Base-by-base conservation (phyloP, 2,888 invertebrate genomes). In the Calephelis perditalis region DNA sequence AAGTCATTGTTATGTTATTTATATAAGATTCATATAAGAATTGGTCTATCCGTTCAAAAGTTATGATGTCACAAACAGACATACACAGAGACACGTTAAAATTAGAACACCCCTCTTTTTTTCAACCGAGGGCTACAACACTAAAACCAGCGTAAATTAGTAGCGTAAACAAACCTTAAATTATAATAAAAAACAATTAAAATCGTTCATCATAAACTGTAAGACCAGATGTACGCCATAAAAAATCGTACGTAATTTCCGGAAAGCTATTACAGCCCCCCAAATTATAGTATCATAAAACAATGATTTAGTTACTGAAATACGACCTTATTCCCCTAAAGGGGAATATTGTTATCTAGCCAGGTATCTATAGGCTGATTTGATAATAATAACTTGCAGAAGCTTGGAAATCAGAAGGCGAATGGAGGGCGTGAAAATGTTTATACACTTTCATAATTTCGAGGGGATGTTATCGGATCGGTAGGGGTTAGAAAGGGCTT, bases 371-470 rank as follows among this genome's bases (percentile, higher is more conserved):
- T 85, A 83, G 74, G 79, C 79, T 89, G 88, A 89, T 90, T 90
- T 86, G 87, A 90, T 90, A 89, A 89, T 89, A 90, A 90, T 89
- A 88, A 87, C 79, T 82, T 84, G 74, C 79, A 78, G 75, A 82
- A 85, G 81, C 77, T 81, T 77, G 81, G 79, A 84, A 86, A 86
- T 79, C 76, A 79, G 75, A 80, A 86, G 84, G 83, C 72, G 63
- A 62, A 59, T 56, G 67, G 69, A 70, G 87, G 88, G 88, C 84
- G 89, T 86, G 87, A 88, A 86, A 89, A 88, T 88, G 86, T 90
- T 88, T 86, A 88, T 88, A 89, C 88, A 87, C 84, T 87, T 88
- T 87, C 86, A 89, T 89, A 89, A 89, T 89, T 88, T 86, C 78
- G 81, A 86, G 78, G 89, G 89, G 87, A 83, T 86, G 81, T 82